Conservation (phyloP, 2,113 vertebrate species). For the Pachypanchax playfairii region DNA sequence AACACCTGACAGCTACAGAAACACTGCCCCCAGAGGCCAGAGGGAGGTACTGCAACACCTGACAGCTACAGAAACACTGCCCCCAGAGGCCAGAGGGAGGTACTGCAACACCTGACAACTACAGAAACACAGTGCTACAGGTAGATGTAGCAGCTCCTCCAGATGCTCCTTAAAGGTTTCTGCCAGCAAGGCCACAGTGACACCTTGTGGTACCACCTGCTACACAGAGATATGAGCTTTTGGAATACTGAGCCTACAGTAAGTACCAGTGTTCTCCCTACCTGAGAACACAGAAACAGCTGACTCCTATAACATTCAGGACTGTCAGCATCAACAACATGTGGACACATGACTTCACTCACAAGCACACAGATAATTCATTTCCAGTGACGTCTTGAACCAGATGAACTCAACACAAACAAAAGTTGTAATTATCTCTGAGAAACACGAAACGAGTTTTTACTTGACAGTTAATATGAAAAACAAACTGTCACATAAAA, state of each 20-base stretch:
- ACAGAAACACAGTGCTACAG: background rate
- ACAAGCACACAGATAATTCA: conserved; percentile 7
- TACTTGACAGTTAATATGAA: too few species aligned
- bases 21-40: background rate
- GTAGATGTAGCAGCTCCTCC: background rate
- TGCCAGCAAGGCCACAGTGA: too few species aligned
- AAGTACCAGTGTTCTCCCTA: too few species aligned
- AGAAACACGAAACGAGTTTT: background rate
- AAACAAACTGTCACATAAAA: too few species aligned
- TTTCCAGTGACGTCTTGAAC: conserved; percentile 32
- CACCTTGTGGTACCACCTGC: too few species aligned
- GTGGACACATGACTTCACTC: conserved; percentile 21
- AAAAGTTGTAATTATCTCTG: background rate
- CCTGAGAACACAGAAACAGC: background rate
- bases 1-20: too few species aligned
- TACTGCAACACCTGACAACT: background rate
- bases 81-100: background rate
- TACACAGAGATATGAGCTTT: too few species aligned
- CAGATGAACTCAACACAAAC: background rate
- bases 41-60: background rate
- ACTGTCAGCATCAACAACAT: conserved; percentile 29
- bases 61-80: background rate
- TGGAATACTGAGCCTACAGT: too few species aligned
- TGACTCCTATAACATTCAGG: conserved; percentile 8
- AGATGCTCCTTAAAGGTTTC: too few species aligned